A percentile compares a stretch with the other conserved stretches of the same genome.
phyloP scores from a whole-genome alignment of 2,888 invertebrate genomes.

The Aporophyla lueneburgensis region DNA sequence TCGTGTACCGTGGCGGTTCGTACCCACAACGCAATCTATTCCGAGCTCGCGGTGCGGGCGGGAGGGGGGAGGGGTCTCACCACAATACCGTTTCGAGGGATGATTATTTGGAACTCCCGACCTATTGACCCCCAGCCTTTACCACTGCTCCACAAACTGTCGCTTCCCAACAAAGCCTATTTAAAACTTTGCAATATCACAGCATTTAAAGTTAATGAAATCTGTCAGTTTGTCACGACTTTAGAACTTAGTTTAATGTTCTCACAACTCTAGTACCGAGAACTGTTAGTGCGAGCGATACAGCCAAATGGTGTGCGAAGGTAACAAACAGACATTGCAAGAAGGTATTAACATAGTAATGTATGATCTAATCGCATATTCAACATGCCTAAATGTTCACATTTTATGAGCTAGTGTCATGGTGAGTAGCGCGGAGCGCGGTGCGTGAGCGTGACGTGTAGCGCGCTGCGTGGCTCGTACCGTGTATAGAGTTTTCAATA shows the following conservation, averaged over 20 bases:
- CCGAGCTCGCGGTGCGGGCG: background rate
- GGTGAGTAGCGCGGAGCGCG: background rate
- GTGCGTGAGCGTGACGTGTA: background rate
- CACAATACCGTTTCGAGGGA: constrained; percentile 33
- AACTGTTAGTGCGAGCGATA: background rate
- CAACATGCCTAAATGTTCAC: background rate
- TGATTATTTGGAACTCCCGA: constrained; percentile 29
- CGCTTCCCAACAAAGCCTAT: constrained; percentile 22
- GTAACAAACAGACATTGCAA: constrained; percentile 1
- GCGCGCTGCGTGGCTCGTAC: too few relatives aligned
- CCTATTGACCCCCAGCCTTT: constrained; percentile 29
- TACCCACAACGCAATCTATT: constrained; percentile 32
- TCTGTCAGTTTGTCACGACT: constrained; percentile 14
- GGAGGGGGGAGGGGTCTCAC: background rate
- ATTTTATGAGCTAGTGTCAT: background rate
- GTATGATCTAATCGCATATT: background rate
- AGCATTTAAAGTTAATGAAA: constrained; percentile 16
- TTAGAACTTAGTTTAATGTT: constrained; percentile 25
- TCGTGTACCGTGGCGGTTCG: background rate
- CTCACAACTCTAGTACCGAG: background rate
- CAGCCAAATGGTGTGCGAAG: background rate
- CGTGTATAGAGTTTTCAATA: too few relatives aligned
- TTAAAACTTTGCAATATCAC: constrained; percentile 15
- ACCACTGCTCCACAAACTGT: constrained; percentile 24
- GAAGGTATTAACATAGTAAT: background rate